Conservation (phyloP, 2,888 invertebrate genomes). For the Drosophila greeni region DNA sequence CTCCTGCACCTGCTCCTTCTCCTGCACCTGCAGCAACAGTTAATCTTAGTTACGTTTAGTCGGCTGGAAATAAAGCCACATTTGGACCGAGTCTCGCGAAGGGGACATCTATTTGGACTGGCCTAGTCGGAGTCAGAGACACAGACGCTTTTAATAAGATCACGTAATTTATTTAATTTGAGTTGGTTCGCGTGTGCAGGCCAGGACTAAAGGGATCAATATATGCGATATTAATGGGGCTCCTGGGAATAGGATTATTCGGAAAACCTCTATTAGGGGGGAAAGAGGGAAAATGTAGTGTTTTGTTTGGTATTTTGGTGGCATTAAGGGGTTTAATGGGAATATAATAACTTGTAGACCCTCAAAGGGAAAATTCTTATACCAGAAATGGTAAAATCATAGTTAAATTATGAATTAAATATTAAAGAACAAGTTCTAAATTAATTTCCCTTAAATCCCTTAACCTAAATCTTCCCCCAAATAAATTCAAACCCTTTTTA, state of each 20-base stretch:
- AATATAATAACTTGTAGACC: neutral
- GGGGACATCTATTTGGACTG: slow-evolving; percentile 12
- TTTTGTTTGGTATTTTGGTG: neutral
- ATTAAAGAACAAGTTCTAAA: too few relatives aligned
- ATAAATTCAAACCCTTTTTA: slow-evolving; percentile 8
- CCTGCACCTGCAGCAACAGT: slow-evolving; percentile 55
- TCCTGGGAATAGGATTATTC: neutral
- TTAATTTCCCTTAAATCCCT: neutral
- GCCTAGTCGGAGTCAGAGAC: slow-evolving; percentile 15
- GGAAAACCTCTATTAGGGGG: neutral
- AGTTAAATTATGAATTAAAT: too few relatives aligned
- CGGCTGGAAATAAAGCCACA: slow-evolving; percentile 65
- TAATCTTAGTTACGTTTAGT: slow-evolving; percentile 70
- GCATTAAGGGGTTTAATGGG: slow-evolving; percentile 1
- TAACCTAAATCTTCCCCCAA: neutral
- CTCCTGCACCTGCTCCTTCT: neutral
- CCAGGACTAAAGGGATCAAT: slow-evolving; percentile 25
- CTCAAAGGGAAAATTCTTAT: neutral
- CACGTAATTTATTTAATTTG: slow-evolving; percentile 71
- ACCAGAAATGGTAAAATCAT: too few relatives aligned
- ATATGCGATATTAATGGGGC: slow-evolving; percentile 11
- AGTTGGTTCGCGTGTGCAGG: slow-evolving; percentile 22
- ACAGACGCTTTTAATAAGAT: slow-evolving; percentile 62
- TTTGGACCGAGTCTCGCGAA: slow-evolving; percentile 42
- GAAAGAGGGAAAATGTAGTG: neutral